phyloP scores from a whole-genome alignment of 2,888 invertebrate genomes.

The Drosophila meridiana region DNA sequence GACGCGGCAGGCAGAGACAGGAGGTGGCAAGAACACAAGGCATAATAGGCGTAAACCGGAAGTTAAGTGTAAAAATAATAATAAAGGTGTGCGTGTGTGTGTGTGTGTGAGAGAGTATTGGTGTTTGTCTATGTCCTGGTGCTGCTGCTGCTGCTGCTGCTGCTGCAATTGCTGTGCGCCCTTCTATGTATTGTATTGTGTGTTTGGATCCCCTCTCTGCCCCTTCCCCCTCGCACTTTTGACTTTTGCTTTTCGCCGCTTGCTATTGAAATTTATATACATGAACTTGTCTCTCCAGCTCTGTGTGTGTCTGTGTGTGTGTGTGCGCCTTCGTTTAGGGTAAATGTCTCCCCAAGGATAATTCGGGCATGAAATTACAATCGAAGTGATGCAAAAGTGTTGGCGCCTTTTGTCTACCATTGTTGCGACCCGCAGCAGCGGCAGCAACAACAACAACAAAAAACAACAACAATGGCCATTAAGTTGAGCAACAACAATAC shows the following conservation, averaged over 20 bases:
- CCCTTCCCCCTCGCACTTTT: constrained; percentile 46
- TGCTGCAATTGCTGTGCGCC: constrained; percentile 45
- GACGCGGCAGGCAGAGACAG: neutral
- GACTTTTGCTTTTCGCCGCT: constrained; percentile 61
- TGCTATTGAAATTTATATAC: constrained; percentile 72
- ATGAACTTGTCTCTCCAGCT: constrained; percentile 21
- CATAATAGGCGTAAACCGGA: constrained; percentile 81
- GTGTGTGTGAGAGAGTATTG: constrained; percentile 34
- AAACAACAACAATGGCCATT: constrained; percentile 53
- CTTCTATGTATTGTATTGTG: constrained; percentile 14
- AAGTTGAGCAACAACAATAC: constrained; percentile 46
- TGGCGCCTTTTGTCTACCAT: constrained; percentile 73
- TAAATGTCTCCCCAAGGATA: constrained; percentile 84
- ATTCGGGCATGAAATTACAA: constrained; percentile 85
- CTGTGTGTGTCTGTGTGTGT: constrained; percentile 13
- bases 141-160: constrained; percentile 3
- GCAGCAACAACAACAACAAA: constrained; percentile 40
- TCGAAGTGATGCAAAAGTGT: constrained; percentile 81
- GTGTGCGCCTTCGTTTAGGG: constrained; percentile 60
- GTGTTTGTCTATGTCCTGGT: constrained; percentile 10
- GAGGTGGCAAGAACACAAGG: constrained; percentile 20
- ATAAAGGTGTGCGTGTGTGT: constrained; percentile 70
- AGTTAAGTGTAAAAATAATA: constrained; percentile 82
- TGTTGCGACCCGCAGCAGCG: constrained; percentile 50
- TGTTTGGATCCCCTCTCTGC: neutral